phyloP scores from a whole-genome alignment of 1,140 invertebrate species.

The Cyrtorhinus lividipennis region DNA sequence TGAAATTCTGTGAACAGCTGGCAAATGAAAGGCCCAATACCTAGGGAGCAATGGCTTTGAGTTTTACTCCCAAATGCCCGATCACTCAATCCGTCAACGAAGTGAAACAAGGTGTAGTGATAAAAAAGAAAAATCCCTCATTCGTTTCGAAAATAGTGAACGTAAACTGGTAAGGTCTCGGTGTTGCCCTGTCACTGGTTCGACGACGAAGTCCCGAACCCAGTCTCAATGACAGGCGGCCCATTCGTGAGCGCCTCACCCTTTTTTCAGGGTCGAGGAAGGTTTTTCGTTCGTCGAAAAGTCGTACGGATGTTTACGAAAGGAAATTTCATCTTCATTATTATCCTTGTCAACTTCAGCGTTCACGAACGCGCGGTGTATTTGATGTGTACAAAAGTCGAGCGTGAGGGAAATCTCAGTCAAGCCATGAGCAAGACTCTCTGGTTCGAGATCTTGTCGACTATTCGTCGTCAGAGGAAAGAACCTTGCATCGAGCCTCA shows the following conservation, averaged over 20 bases:
- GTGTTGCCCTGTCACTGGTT: neutral
- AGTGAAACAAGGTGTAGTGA: neutral
- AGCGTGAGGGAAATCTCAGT: neutral
- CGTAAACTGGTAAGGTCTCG: no score
- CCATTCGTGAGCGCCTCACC: no score
- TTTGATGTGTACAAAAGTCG: neutral
- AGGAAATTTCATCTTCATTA: neutral
- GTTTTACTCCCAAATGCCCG: neutral
- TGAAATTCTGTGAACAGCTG: neutral
- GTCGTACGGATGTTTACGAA: neutral
- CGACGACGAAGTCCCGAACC: neutral
- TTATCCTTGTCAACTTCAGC: neutral
- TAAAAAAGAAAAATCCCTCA: neutral
- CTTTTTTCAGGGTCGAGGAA: no score
- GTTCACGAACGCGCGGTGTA: neutral
- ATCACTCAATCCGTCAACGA: neutral
- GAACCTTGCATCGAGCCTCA: no score
- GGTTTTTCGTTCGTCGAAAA: neutral
- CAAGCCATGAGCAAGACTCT: no score
- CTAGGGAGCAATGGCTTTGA: neutral
- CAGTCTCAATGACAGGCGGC: neutral
- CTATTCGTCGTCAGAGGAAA: no score
- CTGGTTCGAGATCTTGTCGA: no score
- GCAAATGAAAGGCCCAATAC: neutral
- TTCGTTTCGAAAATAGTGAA: neutral